phyloP scores from a whole-genome alignment of 2,888 invertebrate genomes.

The Tipula confusa region DNA sequence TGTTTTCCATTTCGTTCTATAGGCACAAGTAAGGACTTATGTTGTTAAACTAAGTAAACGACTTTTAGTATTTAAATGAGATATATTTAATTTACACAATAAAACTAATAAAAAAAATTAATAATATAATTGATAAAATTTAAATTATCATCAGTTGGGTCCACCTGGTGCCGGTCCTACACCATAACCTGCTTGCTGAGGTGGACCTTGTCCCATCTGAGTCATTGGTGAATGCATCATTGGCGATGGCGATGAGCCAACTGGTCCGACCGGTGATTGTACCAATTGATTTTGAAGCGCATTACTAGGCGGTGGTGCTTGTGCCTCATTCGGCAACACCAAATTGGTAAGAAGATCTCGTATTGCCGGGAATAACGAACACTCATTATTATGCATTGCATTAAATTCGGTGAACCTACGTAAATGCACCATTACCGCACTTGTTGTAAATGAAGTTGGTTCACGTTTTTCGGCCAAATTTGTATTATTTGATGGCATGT shows the following conservation, averaged over 20 bases:
- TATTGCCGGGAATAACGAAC: conserved; percentile 87
- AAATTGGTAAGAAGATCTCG: conserved; percentile 82
- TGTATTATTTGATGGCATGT: conserved; percentile 78
- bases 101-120: too few relatives aligned
- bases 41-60: too few relatives aligned
- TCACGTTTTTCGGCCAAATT: conserved; percentile 82
- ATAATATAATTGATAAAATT: conserved; percentile 20
- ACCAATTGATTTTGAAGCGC: conserved; percentile 50
- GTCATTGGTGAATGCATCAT: conserved; percentile 59
- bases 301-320: conserved; percentile 49
- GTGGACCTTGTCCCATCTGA: conserved; percentile 45
- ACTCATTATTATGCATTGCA: conserved; percentile 69
- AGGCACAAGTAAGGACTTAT: too few relatives aligned
- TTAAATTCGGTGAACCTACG: conserved; percentile 73
- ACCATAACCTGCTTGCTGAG: conserved; percentile 42
- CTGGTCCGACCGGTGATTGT: conserved; percentile 47
- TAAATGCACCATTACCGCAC: conserved; percentile 61
- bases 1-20: too few relatives aligned
- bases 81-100: too few relatives aligned
- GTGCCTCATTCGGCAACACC: conserved; percentile 72
- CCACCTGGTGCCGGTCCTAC: conserved; percentile 39
- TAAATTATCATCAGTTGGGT: conserved; percentile 42
- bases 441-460: conserved; percentile 57
- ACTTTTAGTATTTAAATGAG: too few relatives aligned
- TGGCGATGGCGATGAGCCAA: conserved; percentile 51